Evolutionary conservation across 2,797 vertebrate genomes (phyloP).

Genomic region (Chelonia mydas): DNA sequence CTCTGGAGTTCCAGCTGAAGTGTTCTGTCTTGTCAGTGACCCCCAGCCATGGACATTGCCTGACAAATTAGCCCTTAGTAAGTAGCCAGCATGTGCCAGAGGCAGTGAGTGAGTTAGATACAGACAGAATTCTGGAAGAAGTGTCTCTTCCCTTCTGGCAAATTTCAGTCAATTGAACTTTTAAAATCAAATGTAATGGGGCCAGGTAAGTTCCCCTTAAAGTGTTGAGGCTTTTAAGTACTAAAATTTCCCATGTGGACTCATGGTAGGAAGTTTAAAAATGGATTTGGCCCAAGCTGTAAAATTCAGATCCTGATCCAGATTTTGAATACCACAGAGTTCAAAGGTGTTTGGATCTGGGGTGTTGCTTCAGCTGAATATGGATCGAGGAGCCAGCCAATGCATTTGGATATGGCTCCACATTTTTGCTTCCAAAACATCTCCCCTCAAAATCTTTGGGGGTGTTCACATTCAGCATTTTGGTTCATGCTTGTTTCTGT

Average conservation of each 20-base stretch:
- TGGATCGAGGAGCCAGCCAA: neutral
- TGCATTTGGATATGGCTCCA: neutral
- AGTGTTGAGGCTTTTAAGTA: neutral
- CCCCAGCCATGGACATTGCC: neutral
- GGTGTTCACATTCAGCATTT: neutral
- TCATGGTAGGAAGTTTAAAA: neutral
- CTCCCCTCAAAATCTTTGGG: neutral
- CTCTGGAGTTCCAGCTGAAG: neutral
- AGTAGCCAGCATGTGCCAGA: neutral
- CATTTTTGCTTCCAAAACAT: neutral
- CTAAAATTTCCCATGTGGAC: neutral
- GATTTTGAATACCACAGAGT: neutral
- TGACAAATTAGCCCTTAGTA: neutral
- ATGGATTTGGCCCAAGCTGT: fast-evolving
- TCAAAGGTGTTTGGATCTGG: neutral
- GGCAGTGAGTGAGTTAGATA: neutral
- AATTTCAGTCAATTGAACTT: neutral
- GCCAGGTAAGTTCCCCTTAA: neutral
- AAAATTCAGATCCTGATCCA: neutral
- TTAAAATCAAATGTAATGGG: neutral
- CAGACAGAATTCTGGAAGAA: neutral
- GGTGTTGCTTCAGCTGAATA: neutral
- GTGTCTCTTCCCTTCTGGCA: fast-evolving
- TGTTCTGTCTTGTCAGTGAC: neutral
- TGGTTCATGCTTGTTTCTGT: neutral